Evolutionary conservation across 1,140 invertebrate genomes (phyloP).

Genomic region (Paramacrobiotus metropolitanus): DNA sequence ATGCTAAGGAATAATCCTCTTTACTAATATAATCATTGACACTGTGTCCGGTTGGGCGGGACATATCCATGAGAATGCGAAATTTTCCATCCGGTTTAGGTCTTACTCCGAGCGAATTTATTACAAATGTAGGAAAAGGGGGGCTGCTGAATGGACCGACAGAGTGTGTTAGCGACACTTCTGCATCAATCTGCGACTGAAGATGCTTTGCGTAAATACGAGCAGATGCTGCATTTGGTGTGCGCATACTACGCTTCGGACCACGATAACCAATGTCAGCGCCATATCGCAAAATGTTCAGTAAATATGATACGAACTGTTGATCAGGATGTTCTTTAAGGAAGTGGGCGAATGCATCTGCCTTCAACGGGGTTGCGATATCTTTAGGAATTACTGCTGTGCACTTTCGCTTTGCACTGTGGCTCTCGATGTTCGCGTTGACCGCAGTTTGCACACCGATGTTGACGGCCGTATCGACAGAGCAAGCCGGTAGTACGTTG

Average conservation of each 20-base stretch:
- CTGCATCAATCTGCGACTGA: background rate
- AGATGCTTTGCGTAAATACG: background rate
- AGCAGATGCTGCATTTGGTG: background rate
- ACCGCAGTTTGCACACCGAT: no score
- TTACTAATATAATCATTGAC: background rate
- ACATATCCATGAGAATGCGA: background rate
- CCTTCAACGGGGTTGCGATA: background rate
- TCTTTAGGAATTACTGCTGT: background rate
- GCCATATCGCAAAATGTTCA: background rate
- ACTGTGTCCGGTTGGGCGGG: background rate
- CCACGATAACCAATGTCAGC: slow-evolving; percentile 1
- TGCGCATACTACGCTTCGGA: background rate
- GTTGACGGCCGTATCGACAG: no score
- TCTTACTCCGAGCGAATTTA: background rate
- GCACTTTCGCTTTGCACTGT: background rate
- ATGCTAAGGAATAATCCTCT: background rate
- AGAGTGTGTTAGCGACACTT: background rate
- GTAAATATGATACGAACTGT: background rate
- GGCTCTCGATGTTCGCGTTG: no score
- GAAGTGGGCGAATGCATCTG: background rate
- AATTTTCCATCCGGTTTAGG: background rate
- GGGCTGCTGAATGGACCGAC: background rate
- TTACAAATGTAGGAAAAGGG: background rate
- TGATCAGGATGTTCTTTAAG: background rate
- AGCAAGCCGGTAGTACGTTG: no score